phyloP scores from a whole-genome alignment of 37 sponge, comb jelly and placozoan species.

The Amphimedon queenslandica region DNA sequence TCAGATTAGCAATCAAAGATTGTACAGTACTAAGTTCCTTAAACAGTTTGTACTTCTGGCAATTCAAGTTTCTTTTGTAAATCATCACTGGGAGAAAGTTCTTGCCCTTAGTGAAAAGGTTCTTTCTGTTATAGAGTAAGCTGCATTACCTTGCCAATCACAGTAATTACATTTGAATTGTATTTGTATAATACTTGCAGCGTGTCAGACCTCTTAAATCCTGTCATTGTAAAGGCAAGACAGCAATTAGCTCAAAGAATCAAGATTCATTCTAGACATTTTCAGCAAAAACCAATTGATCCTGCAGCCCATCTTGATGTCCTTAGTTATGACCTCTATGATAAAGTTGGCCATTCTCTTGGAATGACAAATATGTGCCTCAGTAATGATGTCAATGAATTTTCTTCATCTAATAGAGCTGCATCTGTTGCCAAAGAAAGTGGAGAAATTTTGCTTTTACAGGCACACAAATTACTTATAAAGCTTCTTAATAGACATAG shows the following conservation, averaged over 20 bases:
- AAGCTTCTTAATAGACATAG: too few species aligned
- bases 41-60: slow-evolving; percentile 34
- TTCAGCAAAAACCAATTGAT: background rate
- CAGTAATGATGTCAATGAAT: too few species aligned
- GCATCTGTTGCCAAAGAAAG: background rate
- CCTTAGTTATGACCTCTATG: slow-evolving; percentile 50
- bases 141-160: slow-evolving; percentile 21
- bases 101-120: too few species aligned
- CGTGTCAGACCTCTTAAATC: slow-evolving; percentile 23
- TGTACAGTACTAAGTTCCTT: slow-evolving; percentile 1
- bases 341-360: slow-evolving; percentile 46
- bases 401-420: too few species aligned
- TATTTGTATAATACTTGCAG: background rate
- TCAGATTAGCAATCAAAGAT: too few species aligned
- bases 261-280: background rate
- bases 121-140: background rate
- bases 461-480: too few species aligned
- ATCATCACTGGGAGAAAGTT: slow-evolving; percentile 67
- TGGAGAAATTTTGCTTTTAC: too few species aligned
- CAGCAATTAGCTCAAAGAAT: slow-evolving; percentile 10
- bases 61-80: slow-evolving; percentile 16
- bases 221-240: slow-evolving; percentile 32
- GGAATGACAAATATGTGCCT: background rate
- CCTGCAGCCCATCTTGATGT: slow-evolving; percentile 75
- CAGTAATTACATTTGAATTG: slow-evolving; percentile 14